Evolutionary conservation across 2,888 invertebrate species (phyloP), one percentile per base, ranked within the genome.

Genomic region (Nasonia oneida): DNA sequence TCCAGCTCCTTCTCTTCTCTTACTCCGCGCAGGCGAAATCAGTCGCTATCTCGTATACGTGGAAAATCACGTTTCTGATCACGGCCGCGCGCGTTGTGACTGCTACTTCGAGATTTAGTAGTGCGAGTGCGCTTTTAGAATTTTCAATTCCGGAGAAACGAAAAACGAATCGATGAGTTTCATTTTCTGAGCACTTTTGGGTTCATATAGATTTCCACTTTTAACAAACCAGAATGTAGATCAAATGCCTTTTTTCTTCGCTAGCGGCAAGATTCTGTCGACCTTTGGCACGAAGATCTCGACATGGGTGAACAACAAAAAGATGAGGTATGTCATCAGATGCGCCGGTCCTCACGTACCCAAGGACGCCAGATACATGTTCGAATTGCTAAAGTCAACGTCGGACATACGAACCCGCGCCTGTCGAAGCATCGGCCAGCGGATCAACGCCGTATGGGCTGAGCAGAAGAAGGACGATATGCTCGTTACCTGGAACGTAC

Each of bases 291-390:
- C 85, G 6, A 88, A 89, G 6, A 57, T 90, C 0, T 14, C 74
- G 3, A 87, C 88, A 18, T 93, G 93, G 93, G 90, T 88, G 42
- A 89, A 85, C 23, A 50, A 86, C 8, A 75, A 85, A 18, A 87
- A 88, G 23, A 81, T 29, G 84, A 33, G 83, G 86, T 50, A 81
- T 88, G 61, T 91, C 0, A 39, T 33, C 1, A 90, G 89, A 73
- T 89, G 89, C 3, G 83, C 87, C 12, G 89, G 90, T 42, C 87
- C 90, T 23, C 91, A 91, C 50, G 88, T 93, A 0, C 89, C 90
- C 0, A 81, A 87, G 0, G 88, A 91, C 18, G 90, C 87, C 0
- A 85, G 88, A 4, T 93, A 93, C 86, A 93, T 93, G 91, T 93
- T 91, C 67, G 92, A 93, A n/a, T 86, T 91, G 74, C 85, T 92